Evolutionary conservation across 2,888 invertebrate genomes (phyloP), one percentile per base, ranked within the genome.

Genomic region (Nymphalis urticae): DNA sequence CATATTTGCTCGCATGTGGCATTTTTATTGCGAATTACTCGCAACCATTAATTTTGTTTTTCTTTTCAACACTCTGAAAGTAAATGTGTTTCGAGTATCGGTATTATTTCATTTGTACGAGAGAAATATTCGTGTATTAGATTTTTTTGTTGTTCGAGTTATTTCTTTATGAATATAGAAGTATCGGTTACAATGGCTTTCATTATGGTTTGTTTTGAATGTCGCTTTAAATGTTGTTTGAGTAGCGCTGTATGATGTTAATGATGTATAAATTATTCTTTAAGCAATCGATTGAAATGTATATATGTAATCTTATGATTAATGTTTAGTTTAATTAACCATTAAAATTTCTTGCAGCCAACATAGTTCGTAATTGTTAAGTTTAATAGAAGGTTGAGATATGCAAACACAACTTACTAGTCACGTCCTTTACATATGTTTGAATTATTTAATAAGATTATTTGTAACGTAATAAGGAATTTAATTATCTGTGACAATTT

Each of bases 21-120:
- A 91, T 90, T 92, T 92, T 92, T 92, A 92, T 92, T 92, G 89
- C 92, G 88, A 89, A 90, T 92, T 91, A 92, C 88, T 86, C 82
- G 86, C 89, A 89, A 91, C 90, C 91, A 92, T 92, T 92, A 92
- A 92, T 92, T 90, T 90, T 89, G 89, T 91, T 90, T 90, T 90
- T 88, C 88, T 86, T 88, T 89, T 87, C 84, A 81, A 79, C 76
- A 76, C 79, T 80, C 78, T 76, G 83, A 85, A 88, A 87, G 88
- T 68, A 60, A 70, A 72, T 72, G 72, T 87, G 89, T 89, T 89
- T 88, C 85, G 84, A 89, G 89, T 86, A 85, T 79, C 77, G 79
- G 79, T 79, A 81, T 83, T 78, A 79, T 79, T 67, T 72, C 71
- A 69, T 75, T 74, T 82, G 83, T 83, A 82, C 81, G 76, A 73